These are phyloP conservation scores for Lordiphosa mommai DNA, from an alignment of 1,140 invertebrate species.

Conservation along the genomic window DNA sequence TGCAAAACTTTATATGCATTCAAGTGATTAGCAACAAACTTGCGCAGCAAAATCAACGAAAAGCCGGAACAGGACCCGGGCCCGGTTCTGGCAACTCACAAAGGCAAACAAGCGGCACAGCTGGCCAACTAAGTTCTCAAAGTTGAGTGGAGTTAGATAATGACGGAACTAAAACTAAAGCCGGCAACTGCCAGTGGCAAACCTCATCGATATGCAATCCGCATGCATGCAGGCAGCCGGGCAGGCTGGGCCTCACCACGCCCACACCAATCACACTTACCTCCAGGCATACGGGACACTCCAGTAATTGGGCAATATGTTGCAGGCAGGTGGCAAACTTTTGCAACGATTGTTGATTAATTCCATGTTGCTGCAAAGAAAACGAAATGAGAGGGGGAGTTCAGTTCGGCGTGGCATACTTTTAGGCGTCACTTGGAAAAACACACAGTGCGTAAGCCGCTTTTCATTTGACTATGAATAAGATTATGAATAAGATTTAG, in stretches of 20 bases:
- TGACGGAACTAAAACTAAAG: constrained; percentile 67
- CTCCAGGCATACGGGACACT: constrained; percentile 81
- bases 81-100: constrained; percentile 24
- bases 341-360: constrained; percentile 80
- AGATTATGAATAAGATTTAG: constrained; percentile 36
- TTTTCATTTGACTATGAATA: constrained; percentile 31
- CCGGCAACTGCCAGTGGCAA: constrained; percentile 19
- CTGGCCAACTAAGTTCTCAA: constrained; percentile 58
- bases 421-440: background rate
- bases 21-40: constrained; percentile 74
- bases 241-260: constrained; percentile 7
- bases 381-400: constrained; percentile 16
- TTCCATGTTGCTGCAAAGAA: constrained; percentile 63
- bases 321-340: constrained; percentile 80
- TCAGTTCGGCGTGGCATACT: constrained; percentile 4
- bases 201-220: constrained; percentile 74
- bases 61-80: constrained; percentile 44
- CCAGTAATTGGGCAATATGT: constrained; percentile 80
- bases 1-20: constrained; percentile 63
- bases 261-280: constrained; percentile 52
- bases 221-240: too few species aligned
- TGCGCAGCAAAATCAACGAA: constrained; percentile 67
- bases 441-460: constrained; percentile 5
- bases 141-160: constrained; percentile 63
- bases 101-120: constrained; percentile 62